phyloP scores from a whole-genome alignment of 1,140 invertebrate genomes.

The Triops cancriformis region DNA sequence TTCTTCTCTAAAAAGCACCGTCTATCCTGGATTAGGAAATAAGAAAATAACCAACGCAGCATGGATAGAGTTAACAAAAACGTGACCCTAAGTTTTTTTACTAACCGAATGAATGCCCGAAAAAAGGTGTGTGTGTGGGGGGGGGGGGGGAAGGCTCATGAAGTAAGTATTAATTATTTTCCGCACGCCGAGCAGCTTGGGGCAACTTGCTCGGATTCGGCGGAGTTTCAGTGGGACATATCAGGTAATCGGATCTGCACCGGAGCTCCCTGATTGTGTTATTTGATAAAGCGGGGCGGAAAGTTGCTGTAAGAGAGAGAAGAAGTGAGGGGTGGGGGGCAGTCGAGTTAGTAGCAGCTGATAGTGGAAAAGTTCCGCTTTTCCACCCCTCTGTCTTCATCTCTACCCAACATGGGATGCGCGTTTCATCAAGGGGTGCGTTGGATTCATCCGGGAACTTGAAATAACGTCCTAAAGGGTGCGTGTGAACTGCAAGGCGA shows the following conservation, averaged over 20 bases:
- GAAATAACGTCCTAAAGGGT: background rate
- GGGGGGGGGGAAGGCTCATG: no score
- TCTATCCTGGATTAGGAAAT: no score
- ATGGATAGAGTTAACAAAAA: no score
- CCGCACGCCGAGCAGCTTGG: background rate
- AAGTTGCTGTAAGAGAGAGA: background rate
- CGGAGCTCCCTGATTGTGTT: background rate
- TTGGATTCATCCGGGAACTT: background rate
- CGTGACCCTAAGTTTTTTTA: no score
- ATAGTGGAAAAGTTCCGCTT: background rate
- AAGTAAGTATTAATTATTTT: background rate
- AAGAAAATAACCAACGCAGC: no score
- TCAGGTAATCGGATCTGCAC: background rate
- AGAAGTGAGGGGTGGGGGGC: background rate
- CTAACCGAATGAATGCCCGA: no score
- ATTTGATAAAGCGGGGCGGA: background rate
- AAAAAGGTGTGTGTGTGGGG: no score
- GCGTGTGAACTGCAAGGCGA: slow-evolving; percentile 3
- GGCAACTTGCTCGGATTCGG: background rate
- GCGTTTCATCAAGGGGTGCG: background rate
- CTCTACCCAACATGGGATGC: background rate
- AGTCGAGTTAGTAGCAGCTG: background rate
- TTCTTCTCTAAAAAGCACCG: no score
- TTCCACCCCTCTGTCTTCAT: background rate
- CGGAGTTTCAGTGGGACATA: background rate